These are phyloP conservation scores for Grus americana DNA, from an alignment of 2,113 vertebrate genomes.

Conservation along the genomic window DNA sequence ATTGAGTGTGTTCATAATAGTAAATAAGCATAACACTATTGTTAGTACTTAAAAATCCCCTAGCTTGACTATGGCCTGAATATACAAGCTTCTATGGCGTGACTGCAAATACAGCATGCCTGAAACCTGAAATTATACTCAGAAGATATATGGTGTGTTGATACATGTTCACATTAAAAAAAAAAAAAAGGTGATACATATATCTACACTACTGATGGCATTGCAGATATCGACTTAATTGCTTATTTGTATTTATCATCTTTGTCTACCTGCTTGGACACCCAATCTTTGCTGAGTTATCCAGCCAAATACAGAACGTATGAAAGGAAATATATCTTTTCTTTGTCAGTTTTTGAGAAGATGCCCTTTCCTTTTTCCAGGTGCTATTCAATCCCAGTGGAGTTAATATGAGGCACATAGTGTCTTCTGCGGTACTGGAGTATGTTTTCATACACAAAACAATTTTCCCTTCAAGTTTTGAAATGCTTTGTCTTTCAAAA, in stretches of 20 bases:
- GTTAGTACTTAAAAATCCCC: background rate
- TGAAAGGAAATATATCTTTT: background rate
- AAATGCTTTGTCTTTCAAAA: background rate
- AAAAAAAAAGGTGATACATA: background rate
- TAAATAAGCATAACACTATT: background rate
- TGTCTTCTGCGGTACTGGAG: background rate
- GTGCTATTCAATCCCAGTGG: background rate
- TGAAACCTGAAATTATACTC: background rate
- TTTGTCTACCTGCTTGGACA: background rate
- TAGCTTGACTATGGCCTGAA: background rate
- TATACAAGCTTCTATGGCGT: background rate
- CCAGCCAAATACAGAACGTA: background rate
- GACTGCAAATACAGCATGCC: background rate
- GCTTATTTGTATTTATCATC: background rate
- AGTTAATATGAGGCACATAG: background rate
- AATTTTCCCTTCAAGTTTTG: background rate
- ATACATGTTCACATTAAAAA: background rate
- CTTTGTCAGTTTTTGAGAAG: accelerated
- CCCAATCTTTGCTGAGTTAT: background rate
- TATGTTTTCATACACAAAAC: background rate
- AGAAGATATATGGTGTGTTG: accelerated
- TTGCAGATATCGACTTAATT: background rate
- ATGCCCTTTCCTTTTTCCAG: background rate
- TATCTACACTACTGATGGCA: background rate
- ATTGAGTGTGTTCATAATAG: background rate